phyloP scores from a whole-genome alignment of 1,140 invertebrate genomes.

The Trachelipus rathkii region DNA sequence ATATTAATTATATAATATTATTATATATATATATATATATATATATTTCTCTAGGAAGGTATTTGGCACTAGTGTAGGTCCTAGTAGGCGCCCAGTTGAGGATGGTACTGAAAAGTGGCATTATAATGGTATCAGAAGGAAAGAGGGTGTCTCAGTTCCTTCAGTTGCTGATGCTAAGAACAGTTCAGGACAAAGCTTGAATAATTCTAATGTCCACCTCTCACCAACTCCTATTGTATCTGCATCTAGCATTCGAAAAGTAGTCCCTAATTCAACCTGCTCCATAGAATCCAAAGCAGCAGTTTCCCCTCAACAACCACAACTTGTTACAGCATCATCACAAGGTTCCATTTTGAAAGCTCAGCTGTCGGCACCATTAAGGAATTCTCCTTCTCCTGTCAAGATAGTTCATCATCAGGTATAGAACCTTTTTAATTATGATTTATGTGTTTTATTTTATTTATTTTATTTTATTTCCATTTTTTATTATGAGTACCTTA shows the following conservation, averaged over 20 bases:
- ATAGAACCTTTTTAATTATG: conserved; percentile 23
- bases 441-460: conserved; percentile 12
- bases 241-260: conserved; percentile 22
- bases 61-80: conserved; percentile 43
- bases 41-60: conserved; percentile 32
- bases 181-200: conserved; percentile 4
- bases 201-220: conserved; percentile 25
- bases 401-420: conserved; percentile 28
- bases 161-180: conserved; percentile 32
- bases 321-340: conserved; percentile 24
- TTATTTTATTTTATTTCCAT: conserved; percentile 33
- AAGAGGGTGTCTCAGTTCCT: conserved; percentile 33
- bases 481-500: conserved; percentile 46
- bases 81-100: conserved; percentile 39
- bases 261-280: conserved; percentile 16
- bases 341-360: conserved; percentile 69
- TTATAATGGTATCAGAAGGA: conserved; percentile 39
- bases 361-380: conserved; percentile 67
- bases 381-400: conserved; percentile 49
- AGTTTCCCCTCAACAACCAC: conserved; percentile 25
- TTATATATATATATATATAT: not conserved
- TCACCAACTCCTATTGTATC: conserved; percentile 32
- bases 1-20: not conserved
- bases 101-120: conserved; percentile 43
- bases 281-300: conserved; percentile 25